These are phyloP conservation scores for Manis crassicaudata DNA, from an alignment of 2,797 vertebrate genomes.

Conservation along the genomic window DNA sequence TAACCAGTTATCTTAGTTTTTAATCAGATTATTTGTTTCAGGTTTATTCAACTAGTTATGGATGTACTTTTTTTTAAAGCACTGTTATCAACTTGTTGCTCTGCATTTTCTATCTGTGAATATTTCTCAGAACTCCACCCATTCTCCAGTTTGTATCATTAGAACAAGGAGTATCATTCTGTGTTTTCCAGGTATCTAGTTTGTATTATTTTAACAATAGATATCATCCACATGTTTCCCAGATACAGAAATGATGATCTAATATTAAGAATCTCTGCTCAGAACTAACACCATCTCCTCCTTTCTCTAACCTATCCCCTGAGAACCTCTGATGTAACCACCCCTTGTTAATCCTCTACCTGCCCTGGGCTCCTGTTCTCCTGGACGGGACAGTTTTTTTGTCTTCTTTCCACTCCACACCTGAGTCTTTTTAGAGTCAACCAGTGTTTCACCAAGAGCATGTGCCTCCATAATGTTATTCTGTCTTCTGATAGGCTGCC, in stretches of 20 bases:
- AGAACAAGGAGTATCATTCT: neutral
- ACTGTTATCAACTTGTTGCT: neutral
- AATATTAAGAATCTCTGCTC: neutral
- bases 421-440: neutral
- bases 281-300: neutral
- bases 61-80: neutral
- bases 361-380: neutral
- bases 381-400: neutral
- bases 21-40: neutral
- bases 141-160: neutral
- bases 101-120: neutral
- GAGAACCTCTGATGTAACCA: too few species aligned
- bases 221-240: neutral
- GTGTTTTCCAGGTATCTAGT: neutral
- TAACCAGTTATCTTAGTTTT: neutral
- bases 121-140: neutral
- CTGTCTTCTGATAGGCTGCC: neutral
- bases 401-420: neutral
- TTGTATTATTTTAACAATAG: neutral
- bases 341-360: neutral
- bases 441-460: neutral
- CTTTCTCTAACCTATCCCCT: neutral
- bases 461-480: neutral
- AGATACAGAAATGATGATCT: neutral
- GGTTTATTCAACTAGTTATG: neutral